A percentile compares a stretch with the other conserved stretches of the same genome.
These are phyloP conservation scores for Diceros bicornis DNA, from an alignment of 2,797 vertebrate genomes.

Conservation along the genomic window DNA sequence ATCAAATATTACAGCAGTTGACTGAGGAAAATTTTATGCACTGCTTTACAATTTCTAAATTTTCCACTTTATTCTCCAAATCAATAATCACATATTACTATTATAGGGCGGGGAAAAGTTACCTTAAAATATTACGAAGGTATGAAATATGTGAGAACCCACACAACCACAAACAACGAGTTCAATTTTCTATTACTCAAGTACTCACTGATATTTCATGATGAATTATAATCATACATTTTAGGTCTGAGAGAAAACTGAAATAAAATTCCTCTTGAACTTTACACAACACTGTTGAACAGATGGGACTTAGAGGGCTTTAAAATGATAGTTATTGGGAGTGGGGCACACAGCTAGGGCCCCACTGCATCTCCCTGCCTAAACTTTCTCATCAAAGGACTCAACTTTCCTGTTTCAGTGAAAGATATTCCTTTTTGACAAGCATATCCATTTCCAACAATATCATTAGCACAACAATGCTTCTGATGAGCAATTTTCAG, in stretches of 20 bases:
- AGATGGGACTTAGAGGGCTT: background rate
- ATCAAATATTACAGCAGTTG: background rate
- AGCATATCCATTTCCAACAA: conserved; percentile 63
- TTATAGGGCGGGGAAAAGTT: background rate
- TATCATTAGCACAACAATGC: conserved; percentile 66
- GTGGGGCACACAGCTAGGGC: rapidly evolving
- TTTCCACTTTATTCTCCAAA: conserved; percentile 25
- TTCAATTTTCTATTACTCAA: background rate
- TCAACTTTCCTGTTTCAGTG: background rate
- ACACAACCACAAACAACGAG: background rate
- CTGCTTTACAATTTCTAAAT: background rate
- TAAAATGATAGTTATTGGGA: background rate
- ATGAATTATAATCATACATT: background rate
- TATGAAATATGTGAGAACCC: background rate
- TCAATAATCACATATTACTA: background rate
- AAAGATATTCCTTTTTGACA: background rate
- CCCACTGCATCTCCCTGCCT: rapidly evolving
- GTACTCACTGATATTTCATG: background rate
- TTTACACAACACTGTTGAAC: background rate
- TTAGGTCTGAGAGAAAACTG: background rate
- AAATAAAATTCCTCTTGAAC: conserved; percentile 46
- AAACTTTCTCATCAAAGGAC: background rate
- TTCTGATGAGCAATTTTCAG: conserved; percentile 75
- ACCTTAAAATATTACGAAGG: background rate
- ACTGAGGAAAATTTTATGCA: background rate